Conservation (phyloP, 2,113 vertebrate genomes). For the Alethe diademata region DNA sequence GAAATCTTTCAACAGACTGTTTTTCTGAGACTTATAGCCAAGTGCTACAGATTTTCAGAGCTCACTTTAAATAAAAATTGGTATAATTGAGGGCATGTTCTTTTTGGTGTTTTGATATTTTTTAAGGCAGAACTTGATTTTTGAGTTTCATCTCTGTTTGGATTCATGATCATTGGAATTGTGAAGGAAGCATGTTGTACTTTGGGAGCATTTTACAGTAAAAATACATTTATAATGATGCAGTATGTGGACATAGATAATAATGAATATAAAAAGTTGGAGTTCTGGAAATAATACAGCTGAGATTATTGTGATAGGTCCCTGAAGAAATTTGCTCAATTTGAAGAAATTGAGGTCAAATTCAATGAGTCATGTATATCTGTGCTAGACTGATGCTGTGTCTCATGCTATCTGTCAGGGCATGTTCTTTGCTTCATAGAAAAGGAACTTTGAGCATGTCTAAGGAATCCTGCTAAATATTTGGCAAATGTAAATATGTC, state of each 20-base stretch:
- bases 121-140: not conserved
- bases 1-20: not conserved
- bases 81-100: not conserved
- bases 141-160: not conserved
- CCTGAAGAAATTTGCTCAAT: accelerated
- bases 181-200: not conserved
- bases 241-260: not conserved
- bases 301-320: not conserved
- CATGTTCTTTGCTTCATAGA: not conserved
- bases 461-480: not conserved
- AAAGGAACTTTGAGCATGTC: not conserved
- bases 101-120: not conserved
- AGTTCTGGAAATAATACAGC: not conserved
- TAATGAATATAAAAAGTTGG: not conserved
- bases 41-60: not conserved
- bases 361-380: not conserved
- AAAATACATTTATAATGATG: not conserved
- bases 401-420: accelerated
- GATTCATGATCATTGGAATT: not conserved
- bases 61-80: not conserved
- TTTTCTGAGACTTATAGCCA: not conserved
- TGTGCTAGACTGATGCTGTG: not conserved
- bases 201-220: not conserved
- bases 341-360: not conserved
- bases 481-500: not conserved